Conservation (phyloP, 2,113 vertebrate genomes). For the Passer domesticus region DNA sequence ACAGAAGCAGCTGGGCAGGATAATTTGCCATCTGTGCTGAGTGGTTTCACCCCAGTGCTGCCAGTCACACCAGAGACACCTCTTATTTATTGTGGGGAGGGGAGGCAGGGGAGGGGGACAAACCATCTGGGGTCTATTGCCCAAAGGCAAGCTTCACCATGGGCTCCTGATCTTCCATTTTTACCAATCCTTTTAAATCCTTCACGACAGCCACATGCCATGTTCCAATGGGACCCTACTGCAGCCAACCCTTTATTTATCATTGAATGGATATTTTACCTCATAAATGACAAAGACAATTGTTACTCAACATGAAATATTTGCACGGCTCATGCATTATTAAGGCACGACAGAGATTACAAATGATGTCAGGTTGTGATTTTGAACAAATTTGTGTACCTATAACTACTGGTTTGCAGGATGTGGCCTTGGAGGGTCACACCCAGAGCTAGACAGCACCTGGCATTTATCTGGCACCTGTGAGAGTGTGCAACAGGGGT, state of each 20-base stretch:
- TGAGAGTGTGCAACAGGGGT: neutral
- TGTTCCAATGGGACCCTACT: neutral
- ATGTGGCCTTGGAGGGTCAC: neutral
- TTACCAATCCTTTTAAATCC: neutral
- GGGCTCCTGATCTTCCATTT: neutral
- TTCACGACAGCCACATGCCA: neutral
- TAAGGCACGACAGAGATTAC: neutral
- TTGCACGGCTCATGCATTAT: neutral
- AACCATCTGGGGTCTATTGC: neutral
- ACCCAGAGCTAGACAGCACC: neutral
- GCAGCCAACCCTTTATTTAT: too few species aligned
- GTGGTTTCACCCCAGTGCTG: conserved; percentile 47
- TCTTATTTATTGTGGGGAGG: neutral
- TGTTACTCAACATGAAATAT: neutral
- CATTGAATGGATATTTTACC: neutral
- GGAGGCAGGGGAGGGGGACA: neutral
- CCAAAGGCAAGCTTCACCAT: neutral
- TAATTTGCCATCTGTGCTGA: conserved; percentile 63
- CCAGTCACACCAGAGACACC: neutral
- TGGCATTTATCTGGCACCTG: neutral
- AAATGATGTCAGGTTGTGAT: neutral
- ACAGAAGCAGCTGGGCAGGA: conserved; percentile 41
- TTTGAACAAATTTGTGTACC: neutral
- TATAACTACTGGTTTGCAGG: neutral
- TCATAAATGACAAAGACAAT: neutral